phyloP scores from a whole-genome alignment of 2,113 vertebrate genomes.

The Fulmarus glacialis region DNA sequence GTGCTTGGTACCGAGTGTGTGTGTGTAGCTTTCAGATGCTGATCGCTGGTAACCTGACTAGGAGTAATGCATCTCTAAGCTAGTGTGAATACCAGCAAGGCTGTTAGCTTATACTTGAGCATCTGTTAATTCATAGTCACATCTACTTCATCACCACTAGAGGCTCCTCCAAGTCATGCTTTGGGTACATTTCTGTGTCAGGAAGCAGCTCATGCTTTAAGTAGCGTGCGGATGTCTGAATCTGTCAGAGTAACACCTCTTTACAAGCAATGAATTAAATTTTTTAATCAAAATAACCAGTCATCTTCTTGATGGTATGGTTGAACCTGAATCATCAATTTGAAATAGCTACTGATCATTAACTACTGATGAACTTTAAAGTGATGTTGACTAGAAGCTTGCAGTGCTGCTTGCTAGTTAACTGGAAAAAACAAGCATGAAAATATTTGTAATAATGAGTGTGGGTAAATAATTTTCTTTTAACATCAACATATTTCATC shows the following conservation, averaged over 20 bases:
- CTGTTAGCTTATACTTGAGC: not conserved
- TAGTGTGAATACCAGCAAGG: not conserved
- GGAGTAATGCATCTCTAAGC: not conserved
- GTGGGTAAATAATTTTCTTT: not conserved
- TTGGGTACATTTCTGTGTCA: not conserved
- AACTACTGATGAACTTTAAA: not conserved
- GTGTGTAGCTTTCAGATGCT: not conserved
- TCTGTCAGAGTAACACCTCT: not conserved
- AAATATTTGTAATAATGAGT: not conserved
- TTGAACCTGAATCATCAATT: not conserved
- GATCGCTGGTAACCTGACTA: not conserved
- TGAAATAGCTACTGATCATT: not conserved
- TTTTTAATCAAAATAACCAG: not conserved
- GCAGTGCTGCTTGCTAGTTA: not conserved
- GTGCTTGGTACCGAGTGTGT: not conserved
- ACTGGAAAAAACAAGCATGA: not conserved
- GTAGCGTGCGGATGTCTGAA: not conserved
- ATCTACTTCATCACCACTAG: constrained; percentile 51
- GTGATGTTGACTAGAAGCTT: not conserved
- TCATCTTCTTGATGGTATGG: not conserved
- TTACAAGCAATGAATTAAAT: not conserved
- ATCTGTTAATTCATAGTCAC: not conserved
- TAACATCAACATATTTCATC: not conserved
- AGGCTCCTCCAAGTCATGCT: constrained; percentile 58
- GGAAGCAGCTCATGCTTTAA: not conserved